Evolutionary conservation across 2,113 vertebrate genomes (phyloP).

Genomic region (Bujurquina vittata): DNA sequence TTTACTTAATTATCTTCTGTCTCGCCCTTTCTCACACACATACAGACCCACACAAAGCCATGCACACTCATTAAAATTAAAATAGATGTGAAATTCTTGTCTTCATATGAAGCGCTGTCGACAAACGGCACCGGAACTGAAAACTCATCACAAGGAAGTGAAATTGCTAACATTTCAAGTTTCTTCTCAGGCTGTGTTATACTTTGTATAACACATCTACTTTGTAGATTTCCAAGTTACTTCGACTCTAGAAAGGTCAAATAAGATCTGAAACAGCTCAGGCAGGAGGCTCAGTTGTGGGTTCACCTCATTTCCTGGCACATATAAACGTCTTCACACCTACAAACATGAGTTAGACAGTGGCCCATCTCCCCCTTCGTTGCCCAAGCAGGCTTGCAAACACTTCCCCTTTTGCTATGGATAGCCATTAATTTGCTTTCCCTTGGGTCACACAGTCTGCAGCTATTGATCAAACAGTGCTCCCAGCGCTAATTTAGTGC

Average conservation of each 20-base stretch:
- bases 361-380: slow-evolving; percentile 24
- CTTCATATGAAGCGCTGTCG: neutral
- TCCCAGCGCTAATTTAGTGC: slow-evolving; percentile 79
- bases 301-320: slow-evolving; percentile 28
- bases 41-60: neutral
- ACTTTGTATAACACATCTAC: too few relatives aligned
- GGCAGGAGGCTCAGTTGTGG: neutral
- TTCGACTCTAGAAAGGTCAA: neutral
- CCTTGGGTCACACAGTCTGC: slow-evolving; percentile 71
- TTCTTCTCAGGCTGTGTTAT: neutral
- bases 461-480: slow-evolving; percentile 78
- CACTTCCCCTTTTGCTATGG: slow-evolving; percentile 35
- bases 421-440: slow-evolving; percentile 71
- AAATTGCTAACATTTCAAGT: neutral
- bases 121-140: neutral
- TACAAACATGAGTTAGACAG: slow-evolving; percentile 39
- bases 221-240: slow-evolving; percentile 18
- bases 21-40: neutral
- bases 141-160: neutral
- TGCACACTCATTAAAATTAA: neutral
- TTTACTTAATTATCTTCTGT: slow-evolving; percentile 24
- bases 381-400: slow-evolving; percentile 24
- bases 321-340: slow-evolving; percentile 26
- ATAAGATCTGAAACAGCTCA: slow-evolving; percentile 16
- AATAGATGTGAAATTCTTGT: slow-evolving; percentile 22